Conservation (phyloP, 2,888 invertebrate genomes). For the Mesodorylaimus sp. region DNA sequence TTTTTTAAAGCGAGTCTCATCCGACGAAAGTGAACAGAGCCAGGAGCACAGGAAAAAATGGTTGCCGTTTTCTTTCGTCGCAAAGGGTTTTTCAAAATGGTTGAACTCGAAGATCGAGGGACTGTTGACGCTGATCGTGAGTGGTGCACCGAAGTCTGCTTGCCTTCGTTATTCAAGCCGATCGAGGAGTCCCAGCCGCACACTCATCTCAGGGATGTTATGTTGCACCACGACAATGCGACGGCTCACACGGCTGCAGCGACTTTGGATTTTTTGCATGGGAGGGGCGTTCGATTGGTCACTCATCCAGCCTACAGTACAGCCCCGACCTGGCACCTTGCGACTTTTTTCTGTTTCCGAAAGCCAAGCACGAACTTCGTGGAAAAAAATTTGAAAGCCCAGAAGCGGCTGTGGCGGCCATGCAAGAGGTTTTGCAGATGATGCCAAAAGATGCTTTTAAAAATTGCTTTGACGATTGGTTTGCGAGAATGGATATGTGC, state of each 20-base stretch:
- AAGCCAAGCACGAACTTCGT: neutral
- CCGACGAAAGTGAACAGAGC: no score
- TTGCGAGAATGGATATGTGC: neutral
- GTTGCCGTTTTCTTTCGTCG: no score
- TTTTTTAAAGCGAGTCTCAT: no score
- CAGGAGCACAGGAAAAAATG: no score
- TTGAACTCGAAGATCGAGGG: no score
- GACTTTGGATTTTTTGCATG: neutral
- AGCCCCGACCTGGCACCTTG: slow-evolving; percentile 2
- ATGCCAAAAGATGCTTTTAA: neutral
- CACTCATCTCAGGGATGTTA: neutral
- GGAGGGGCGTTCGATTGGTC: neutral
- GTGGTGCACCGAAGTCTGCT: no score
- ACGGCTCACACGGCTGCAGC: neutral
- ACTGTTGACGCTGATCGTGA: no score
- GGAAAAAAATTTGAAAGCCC: neutral
- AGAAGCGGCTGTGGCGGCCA: neutral
- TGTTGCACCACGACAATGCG: neutral
- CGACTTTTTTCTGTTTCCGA: neutral
- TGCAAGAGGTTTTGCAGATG: neutral
- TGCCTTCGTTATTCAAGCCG: no score
- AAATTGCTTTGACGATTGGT: neutral
- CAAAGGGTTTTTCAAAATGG: no score
- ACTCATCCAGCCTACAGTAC: slow-evolving; percentile 2
- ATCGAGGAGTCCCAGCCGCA: neutral